phyloP scores from a whole-genome alignment of 2,113 vertebrate species.

The Pyxicephalus adspersus region DNA sequence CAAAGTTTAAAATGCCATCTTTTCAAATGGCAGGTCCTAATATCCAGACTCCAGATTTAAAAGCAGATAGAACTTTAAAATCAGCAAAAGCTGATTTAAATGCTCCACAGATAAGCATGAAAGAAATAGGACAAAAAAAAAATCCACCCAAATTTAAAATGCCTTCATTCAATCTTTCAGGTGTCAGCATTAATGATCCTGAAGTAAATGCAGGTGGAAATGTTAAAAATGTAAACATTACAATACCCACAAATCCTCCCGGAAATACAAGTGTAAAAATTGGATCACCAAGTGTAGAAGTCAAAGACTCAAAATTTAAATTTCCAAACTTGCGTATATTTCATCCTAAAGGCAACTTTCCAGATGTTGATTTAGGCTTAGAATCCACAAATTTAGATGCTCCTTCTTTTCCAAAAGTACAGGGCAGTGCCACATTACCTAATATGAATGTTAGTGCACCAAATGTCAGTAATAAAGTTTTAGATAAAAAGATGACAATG shows the following conservation, averaged over 20 bases:
- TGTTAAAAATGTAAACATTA: neutral
- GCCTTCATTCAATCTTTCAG: constrained; percentile 1
- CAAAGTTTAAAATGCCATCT: constrained; percentile 15
- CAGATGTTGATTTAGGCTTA: constrained; percentile 37
- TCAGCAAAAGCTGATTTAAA: constrained; percentile 5
- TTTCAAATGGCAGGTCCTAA: constrained; percentile 10
- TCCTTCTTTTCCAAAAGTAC: constrained; percentile 1
- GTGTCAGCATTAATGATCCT: neutral
- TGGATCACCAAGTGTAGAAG: neutral
- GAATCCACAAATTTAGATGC: neutral
- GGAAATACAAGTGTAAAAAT: neutral
- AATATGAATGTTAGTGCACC: constrained; percentile 18
- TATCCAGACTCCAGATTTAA: constrained; percentile 24
- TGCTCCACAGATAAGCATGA: neutral
- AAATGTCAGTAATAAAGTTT: constrained; percentile 23
- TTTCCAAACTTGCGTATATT: constrained; percentile 49
- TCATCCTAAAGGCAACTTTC: constrained; percentile 9
- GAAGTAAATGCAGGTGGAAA: constrained; percentile 5
- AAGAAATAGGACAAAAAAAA: neutral
- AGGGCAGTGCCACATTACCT: constrained; percentile 33
- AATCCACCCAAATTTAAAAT: constrained; percentile 14
- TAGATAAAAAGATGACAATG: constrained; percentile 38
- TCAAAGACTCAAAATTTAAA: constrained; percentile 44
- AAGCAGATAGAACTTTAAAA: neutral
- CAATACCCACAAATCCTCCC: neutral